Percentiles rank a stretch among this genome's conserved stretches.
These are phyloP conservation scores for Hololepta plana DNA, from an alignment of 2,888 invertebrate species.

Conservation along the genomic window DNA sequence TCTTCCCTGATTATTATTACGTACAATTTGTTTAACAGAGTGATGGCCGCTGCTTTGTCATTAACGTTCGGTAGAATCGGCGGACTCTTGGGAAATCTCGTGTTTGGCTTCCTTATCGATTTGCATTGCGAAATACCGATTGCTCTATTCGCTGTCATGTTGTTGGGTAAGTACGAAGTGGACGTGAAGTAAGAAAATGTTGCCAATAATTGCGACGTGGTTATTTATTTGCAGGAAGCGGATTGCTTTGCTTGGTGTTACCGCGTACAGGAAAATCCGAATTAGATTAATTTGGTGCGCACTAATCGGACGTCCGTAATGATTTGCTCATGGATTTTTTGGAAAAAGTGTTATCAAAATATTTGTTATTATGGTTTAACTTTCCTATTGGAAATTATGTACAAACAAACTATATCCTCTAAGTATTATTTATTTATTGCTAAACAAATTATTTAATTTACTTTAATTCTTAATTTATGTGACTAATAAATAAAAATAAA, in stretches of 20 bases:
- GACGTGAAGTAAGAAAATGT: slow-evolving; percentile 5
- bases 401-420: no score
- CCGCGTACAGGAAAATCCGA: slow-evolving; percentile 60
- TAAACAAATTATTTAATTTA: no score
- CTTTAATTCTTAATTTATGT: no score
- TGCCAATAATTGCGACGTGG: slow-evolving; percentile 4
- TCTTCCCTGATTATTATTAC: no score
- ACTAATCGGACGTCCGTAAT: no score
- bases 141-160: slow-evolving; percentile 50
- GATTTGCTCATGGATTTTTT: no score
- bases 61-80: slow-evolving; percentile 63
- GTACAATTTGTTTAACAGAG: slow-evolving; percentile 38
- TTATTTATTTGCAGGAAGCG: slow-evolving; percentile 41
- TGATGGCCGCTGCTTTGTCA: slow-evolving; percentile 67
- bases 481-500: no score
- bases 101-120: slow-evolving; percentile 65
- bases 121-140: slow-evolving; percentile 61
- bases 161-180: slow-evolving; percentile 40
- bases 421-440: no score
- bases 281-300: slow-evolving; percentile 47
- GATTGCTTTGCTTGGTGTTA: slow-evolving; percentile 52
- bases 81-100: slow-evolving; percentile 54
- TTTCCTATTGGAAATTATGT: no score
- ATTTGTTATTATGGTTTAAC: no score
- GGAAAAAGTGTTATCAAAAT: no score